These are phyloP conservation scores for Brachymystax lenok DNA, from an alignment of 2,797 vertebrate species.

Conservation along the genomic window DNA sequence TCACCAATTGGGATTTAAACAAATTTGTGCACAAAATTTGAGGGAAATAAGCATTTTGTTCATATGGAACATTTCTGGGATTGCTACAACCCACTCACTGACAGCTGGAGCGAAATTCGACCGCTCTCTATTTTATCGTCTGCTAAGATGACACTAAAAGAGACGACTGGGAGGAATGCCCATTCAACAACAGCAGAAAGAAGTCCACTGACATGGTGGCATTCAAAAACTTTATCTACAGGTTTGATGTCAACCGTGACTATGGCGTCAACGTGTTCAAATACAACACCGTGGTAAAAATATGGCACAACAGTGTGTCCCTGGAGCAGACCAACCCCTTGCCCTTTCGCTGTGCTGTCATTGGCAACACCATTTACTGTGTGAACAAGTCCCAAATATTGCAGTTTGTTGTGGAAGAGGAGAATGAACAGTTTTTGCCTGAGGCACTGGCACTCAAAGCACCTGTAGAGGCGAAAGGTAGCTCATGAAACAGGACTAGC, in stretches of 20 bases:
- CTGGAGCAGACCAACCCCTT: constrained; percentile 68
- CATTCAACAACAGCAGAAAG: constrained; percentile 86
- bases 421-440: constrained; percentile 72
- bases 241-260: constrained; percentile 83
- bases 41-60: too few species aligned
- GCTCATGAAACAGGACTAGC: too few species aligned
- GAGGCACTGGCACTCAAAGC: constrained; percentile 75
- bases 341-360: constrained; percentile 86
- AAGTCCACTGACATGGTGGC: constrained; percentile 90
- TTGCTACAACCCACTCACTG: constrained; percentile 85
- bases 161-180: constrained; percentile 93
- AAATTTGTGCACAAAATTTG: too few species aligned
- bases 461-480: constrained; percentile 77
- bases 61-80: too few species aligned
- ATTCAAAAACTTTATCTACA: constrained; percentile 84
- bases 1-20: too few species aligned
- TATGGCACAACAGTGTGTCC: constrained; percentile 80
- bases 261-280: constrained; percentile 79
- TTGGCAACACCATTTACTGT: constrained; percentile 86
- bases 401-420: constrained; percentile 78
- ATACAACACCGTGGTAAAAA: constrained; percentile 88
- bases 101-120: constrained; percentile 80
- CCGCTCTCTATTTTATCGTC: constrained; percentile 88
- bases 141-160: constrained; percentile 86
- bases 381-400: constrained; percentile 83